These are phyloP conservation scores for Carduelis carduelis DNA, from an alignment of 2,797 vertebrate genomes.

Conservation along the genomic window DNA sequence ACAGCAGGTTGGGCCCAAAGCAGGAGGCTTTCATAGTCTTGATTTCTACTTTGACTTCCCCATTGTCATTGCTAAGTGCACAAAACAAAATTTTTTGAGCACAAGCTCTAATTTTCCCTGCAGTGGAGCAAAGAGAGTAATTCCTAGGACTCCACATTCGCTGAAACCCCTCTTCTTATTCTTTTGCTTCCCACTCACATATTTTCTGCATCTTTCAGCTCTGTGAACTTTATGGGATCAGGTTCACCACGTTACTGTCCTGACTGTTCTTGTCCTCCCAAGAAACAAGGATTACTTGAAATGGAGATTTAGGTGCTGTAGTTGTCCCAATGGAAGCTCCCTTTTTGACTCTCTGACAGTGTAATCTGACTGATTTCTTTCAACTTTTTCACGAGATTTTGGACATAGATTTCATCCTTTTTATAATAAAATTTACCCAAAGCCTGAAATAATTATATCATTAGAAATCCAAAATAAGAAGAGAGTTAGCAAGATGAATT, in stretches of 20 bases:
- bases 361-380: not conserved
- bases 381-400: not conserved
- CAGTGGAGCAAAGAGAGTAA: not conserved
- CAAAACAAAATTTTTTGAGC: not conserved
- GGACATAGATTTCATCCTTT: not conserved
- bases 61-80: not conserved
- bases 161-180: not conserved
- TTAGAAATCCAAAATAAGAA: not conserved
- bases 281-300: not conserved
- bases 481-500: not conserved
- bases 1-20: not conserved
- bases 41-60: not conserved
- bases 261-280: not conserved
- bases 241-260: fast-evolving
- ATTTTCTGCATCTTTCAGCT: not conserved
- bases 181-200: not conserved
- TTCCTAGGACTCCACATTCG: not conserved
- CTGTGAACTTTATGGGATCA: not conserved
- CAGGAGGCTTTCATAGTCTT: not conserved
- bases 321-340: not conserved
- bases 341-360: not conserved
- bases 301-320: not conserved
- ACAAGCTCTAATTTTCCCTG: not conserved
- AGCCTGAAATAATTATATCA: not conserved
- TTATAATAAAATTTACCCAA: not conserved